Evolutionary conservation across 2,113 vertebrate genomes (phyloP), one percentile per base, ranked within the genome.

Genomic region (Tachycineta bicolor): DNA sequence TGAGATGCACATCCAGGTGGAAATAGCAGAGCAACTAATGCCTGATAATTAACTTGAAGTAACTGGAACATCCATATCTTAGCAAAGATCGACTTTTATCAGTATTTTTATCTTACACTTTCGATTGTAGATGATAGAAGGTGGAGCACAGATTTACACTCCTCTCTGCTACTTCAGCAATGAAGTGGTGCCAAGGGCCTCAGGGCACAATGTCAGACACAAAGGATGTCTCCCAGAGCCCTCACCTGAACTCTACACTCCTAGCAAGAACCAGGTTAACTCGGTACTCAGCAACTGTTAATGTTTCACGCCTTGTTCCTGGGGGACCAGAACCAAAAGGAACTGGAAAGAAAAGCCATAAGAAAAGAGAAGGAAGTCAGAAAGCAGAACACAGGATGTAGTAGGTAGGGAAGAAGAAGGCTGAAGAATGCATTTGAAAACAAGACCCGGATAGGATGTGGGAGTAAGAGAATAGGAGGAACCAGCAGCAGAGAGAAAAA

Each of bases 401-500:
- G 92, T 75, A 96, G 82, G 94, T 91, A 95, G 88, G 82, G 67
- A 95, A 96, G n/a, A 63, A 89, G 94, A 90, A 85, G 71, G 76
- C 76, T 94, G 60, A 94, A 95, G 88, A 95, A 95, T 92, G 83
- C 75, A 31, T 93, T 74, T 90, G 87, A 90, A 94, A 96, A 93
- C 85, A 94, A 88, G 76, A 70, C 76, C 70, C 3, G 0, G 43
- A 75, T 52, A 67, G 76, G 88, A 93, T 63, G 88, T 95, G 79
- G 90, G 85, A 96, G 93, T 83, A 88, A 90, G 64, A 96, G 85
- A 96, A 97, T 83, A 95, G 64, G 53, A 96, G 94, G 92, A 97
- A 96, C 79, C 94, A 93, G 85, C 6, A 0, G 87, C 58, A 94
- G 83, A 93, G 83, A 74, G 89, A 83, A 97, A 96, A 97, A 90